phyloP scores from a whole-genome alignment of 1,140 invertebrate genomes.

The Drosophila gunungcola region DNA sequence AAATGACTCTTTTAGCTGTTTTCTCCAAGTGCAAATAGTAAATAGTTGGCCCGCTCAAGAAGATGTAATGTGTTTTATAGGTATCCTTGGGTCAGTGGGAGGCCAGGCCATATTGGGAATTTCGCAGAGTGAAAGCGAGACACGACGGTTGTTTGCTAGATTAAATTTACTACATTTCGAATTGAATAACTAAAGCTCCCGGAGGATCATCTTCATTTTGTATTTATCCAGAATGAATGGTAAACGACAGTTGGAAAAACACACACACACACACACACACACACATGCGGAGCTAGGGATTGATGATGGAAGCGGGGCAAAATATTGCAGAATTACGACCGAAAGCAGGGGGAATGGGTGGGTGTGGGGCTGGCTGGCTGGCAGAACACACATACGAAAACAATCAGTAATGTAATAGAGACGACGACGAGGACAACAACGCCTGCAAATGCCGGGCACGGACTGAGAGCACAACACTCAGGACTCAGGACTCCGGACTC shows the following conservation, averaged over 20 bases:
- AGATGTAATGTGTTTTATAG: slow-evolving; percentile 60
- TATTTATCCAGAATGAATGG: slow-evolving; percentile 82
- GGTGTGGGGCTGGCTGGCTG: slow-evolving; percentile 2
- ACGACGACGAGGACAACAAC: slow-evolving; percentile 54
- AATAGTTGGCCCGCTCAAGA: slow-evolving; percentile 53
- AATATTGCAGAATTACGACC: slow-evolving; percentile 73
- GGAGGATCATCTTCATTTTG: slow-evolving; percentile 82
- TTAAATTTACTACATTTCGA: slow-evolving; percentile 83
- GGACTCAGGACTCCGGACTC: slow-evolving; percentile 4
- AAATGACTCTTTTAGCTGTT: neutral
- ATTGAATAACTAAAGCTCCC: slow-evolving; percentile 83
- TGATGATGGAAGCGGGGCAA: slow-evolving; percentile 68
- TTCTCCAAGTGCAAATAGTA: slow-evolving; percentile 26
- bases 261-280: slow-evolving; percentile 28
- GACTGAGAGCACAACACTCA: neutral
- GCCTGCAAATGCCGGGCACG: slow-evolving; percentile 25
- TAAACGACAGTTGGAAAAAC: slow-evolving; percentile 77
- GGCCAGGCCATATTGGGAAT: slow-evolving; percentile 27
- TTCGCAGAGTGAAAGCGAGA: neutral
- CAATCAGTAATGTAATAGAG: slow-evolving; percentile 83
- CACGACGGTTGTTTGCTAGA: slow-evolving; percentile 66
- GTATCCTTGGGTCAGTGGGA: slow-evolving; percentile 14
- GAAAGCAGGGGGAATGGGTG: slow-evolving; percentile 4
- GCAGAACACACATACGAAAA: slow-evolving; percentile 65
- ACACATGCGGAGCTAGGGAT: slow-evolving; percentile 29